Conservation (phyloP, 2,797 vertebrate species). For the Chaenodraco wilsoni region DNA sequence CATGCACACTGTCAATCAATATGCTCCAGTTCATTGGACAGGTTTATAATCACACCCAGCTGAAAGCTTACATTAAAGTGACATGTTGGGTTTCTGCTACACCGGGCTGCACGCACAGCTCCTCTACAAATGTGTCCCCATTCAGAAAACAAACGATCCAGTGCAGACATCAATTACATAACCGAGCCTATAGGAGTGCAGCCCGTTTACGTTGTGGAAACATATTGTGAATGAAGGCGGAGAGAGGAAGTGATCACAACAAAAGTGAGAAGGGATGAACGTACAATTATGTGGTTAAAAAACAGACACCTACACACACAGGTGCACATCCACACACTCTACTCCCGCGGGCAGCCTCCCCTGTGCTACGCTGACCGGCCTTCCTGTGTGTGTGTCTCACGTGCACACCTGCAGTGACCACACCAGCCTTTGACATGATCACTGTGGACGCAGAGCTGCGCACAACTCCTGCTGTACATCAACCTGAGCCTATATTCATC, state of each 20-base stretch:
- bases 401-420: constrained; percentile 21
- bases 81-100: constrained; percentile 36
- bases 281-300: constrained; percentile 30
- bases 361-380: constrained; percentile 41
- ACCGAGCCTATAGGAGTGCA: constrained; percentile 69
- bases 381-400: constrained; percentile 1
- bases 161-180: constrained; percentile 62
- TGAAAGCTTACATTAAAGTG: constrained; percentile 44
- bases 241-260: constrained; percentile 54
- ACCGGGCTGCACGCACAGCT: constrained; percentile 27
- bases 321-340: constrained; percentile 48
- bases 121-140: constrained; percentile 60
- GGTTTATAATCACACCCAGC: constrained; percentile 41
- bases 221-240: constrained; percentile 62
- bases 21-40: constrained; percentile 33
- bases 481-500: constrained; percentile 12
- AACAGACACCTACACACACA: constrained; percentile 6
- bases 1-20: constrained; percentile 62
- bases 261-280: constrained; percentile 36
- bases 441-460: constrained; percentile 42
- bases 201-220: constrained; percentile 54
- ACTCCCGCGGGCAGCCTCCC: constrained; percentile 29
- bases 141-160: constrained; percentile 69
- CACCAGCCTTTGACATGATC: constrained; percentile 47
- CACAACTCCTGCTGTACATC: constrained; percentile 50